Evolutionary conservation across 1,140 invertebrate species (phyloP), one percentile per base, ranked within the genome.

Genomic region (Nautilus pompilius): DNA sequence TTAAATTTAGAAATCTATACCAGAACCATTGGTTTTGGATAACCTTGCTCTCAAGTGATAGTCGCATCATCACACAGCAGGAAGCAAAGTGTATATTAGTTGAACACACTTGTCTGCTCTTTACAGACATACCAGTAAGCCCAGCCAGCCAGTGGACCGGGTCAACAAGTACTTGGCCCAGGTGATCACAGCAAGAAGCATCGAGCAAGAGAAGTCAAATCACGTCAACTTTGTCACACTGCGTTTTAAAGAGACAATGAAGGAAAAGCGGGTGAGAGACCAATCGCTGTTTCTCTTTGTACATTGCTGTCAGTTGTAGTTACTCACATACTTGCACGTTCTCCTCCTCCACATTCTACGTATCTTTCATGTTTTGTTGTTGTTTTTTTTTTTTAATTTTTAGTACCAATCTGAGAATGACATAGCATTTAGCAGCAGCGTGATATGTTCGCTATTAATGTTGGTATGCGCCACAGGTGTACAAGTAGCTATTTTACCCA

Each of bases 81-180:
- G n/a, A n/a, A n/a, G n/a, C n/a, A n/a, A n/a, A n/a, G n/a, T n/a
- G n/a, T n/a, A n/a, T n/a, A n/a, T n/a, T n/a, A n/a, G n/a, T n/a
- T n/a, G n/a, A n/a, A 8, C 48, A 22, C 48, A 10, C 26, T 10
- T 24, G 30, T 5, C 60, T 24, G n/a, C n/a, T 53, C 58, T 5
- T 69, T 69, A n/a, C 57, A 77, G 68, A 60, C 68, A 69, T 49
- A 67, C 70, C 0, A 58, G 56, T 51, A 68, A 76, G 36, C 73
- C 76, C 26, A 58, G n/a, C 30, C 89, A 91, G 78, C 90, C 91
- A 22, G 90, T 89, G 20, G 93, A 93, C 82, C 87, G 92, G 67
- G 92, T 94, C 28, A 95, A 95, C 85, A 94, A 93, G 80, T 95
- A 93, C 82, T 85, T 95, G 63, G 89, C 90, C 53, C 91, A 93